Evolutionary conservation across 2,113 vertebrate species (phyloP).

Genomic region (Nesogale talazaci): DNA sequence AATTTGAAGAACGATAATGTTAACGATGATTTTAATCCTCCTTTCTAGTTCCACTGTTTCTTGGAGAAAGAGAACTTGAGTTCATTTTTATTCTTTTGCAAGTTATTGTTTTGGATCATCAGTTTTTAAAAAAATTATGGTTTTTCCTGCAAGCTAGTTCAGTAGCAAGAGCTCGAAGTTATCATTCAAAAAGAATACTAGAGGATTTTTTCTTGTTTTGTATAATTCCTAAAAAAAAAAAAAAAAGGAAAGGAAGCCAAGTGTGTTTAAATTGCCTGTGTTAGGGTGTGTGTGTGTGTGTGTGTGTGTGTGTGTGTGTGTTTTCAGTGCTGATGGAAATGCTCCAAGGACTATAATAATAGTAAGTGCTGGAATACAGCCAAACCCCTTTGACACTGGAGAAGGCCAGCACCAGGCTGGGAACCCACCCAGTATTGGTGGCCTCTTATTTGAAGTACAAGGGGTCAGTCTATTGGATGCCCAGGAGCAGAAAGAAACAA

Average conservation of each 20-base stretch:
- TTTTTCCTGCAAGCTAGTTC: conserved; percentile 51
- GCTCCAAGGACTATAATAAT: conserved; percentile 71
- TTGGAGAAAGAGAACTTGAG: neutral
- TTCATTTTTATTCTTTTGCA: conserved; percentile 41
- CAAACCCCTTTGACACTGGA: conserved; percentile 70
- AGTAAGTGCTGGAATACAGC: conserved; percentile 68
- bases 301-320: conserved; percentile 22
- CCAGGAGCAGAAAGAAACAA: conserved; percentile 66
- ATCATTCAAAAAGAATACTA: conserved; percentile 47
- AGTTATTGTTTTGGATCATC: conserved; percentile 16
- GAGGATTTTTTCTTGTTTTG: neutral
- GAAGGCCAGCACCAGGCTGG: conserved; percentile 50
- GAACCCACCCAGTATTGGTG: conserved; percentile 53
- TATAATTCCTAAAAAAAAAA: neutral
- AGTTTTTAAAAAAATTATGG: neutral
- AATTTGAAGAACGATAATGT: neutral
- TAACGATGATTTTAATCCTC: conserved; percentile 11
- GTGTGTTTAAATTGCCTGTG: conserved; percentile 26
- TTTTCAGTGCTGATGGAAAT: conserved; percentile 62
- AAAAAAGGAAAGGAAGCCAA: neutral
- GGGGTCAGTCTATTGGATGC: conserved; percentile 63
- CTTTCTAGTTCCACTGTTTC: neutral
- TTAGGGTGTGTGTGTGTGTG: neutral
- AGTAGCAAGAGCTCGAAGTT: conserved; percentile 3
- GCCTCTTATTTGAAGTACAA: conserved; percentile 68